Conservation (phyloP, 2,113 vertebrate species). For the Zapus hudsonius region DNA sequence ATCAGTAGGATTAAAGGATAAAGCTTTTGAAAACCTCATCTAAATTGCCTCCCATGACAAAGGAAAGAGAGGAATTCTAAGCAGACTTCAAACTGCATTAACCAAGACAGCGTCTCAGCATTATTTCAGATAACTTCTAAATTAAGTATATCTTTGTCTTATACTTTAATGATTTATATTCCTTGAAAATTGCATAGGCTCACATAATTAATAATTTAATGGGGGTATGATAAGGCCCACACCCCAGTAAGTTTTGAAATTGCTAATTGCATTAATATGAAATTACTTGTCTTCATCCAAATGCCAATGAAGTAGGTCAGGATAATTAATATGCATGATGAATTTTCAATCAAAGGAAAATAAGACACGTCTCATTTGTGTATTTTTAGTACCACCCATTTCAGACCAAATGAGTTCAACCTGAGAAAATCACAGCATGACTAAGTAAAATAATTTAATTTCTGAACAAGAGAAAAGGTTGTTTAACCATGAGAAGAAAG, state of each 20-base stretch:
- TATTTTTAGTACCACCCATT: slow-evolving; percentile 64
- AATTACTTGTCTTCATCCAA: slow-evolving; percentile 73
- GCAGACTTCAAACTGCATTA: slow-evolving; percentile 52
- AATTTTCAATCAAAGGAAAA: slow-evolving; percentile 77
- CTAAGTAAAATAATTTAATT: slow-evolving; percentile 71
- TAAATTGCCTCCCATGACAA: slow-evolving; percentile 37
- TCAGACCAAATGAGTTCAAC: slow-evolving; percentile 65
- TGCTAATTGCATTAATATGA: slow-evolving; percentile 70
- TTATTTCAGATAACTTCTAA: slow-evolving; percentile 48
- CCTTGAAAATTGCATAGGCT: slow-evolving; percentile 36
- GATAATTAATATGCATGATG: slow-evolving; percentile 73
- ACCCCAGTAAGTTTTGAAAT: slow-evolving; percentile 57
- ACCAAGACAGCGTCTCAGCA: slow-evolving; percentile 38
- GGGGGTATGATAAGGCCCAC: slow-evolving; percentile 40
- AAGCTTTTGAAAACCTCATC: slow-evolving; percentile 53
- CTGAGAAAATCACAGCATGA: slow-evolving; percentile 68
- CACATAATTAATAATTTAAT: slow-evolving; percentile 66
- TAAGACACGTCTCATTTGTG: slow-evolving; percentile 69
- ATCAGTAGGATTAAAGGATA: slow-evolving; percentile 49
- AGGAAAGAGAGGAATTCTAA: slow-evolving; percentile 41
- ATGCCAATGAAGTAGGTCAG: slow-evolving; percentile 73
- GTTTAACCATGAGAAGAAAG: slow-evolving; percentile 45
- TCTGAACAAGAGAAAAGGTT: slow-evolving; percentile 70
- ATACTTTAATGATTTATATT: slow-evolving; percentile 52
- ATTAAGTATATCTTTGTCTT: slow-evolving; percentile 51